Percentiles rank a stretch among this genome's conserved stretches.
Conservation (phyloP, 2,113 vertebrate species). For the Procavia capensis region DNA sequence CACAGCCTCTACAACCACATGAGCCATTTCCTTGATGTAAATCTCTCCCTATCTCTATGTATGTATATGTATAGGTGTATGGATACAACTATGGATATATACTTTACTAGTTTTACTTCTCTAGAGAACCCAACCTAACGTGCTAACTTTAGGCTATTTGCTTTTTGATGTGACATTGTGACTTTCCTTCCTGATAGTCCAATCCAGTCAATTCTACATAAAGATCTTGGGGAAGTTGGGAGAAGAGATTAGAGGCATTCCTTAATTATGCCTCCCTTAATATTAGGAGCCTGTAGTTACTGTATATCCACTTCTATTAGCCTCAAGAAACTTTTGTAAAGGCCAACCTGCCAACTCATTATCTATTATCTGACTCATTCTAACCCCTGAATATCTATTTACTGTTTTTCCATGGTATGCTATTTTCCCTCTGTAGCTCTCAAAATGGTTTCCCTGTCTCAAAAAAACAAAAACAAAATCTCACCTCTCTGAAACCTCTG, state of each 20-base stretch:
- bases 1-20: too few species aligned
- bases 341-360: background rate
- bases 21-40: too few species aligned
- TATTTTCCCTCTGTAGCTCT: background rate
- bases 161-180: background rate
- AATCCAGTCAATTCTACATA: background rate
- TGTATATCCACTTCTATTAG: background rate
- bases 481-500: background rate
- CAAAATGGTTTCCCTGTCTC: background rate
- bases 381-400: background rate
- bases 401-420: background rate
- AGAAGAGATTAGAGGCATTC: background rate
- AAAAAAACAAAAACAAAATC: too few species aligned
- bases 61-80: too few species aligned
- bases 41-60: too few species aligned
- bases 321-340: background rate
- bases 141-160: background rate
- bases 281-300: background rate
- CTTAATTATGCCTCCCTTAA: rapidly evolving
- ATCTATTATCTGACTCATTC: background rate
- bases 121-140: too few species aligned
- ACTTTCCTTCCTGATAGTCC: background rate
- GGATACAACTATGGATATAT: too few species aligned
- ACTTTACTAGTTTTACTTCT: too few species aligned
- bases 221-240: background rate